Conservation (phyloP, 2,797 vertebrate species). For the Hypotaenidia philippensis region DNA sequence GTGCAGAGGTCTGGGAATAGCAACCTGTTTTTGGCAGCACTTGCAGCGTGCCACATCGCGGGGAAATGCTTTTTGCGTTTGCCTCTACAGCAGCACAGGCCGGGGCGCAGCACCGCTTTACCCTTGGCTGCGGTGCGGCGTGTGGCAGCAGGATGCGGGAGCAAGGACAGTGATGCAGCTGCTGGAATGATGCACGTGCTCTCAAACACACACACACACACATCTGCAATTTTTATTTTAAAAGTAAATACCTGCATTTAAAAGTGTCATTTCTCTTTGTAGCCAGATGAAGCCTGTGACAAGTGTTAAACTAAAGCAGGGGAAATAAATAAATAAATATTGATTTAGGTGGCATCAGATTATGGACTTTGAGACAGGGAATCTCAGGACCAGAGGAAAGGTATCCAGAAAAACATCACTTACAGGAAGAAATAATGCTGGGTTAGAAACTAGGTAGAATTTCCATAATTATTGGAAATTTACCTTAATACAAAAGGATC, state of each 20-base stretch:
- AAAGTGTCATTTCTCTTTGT: not conserved
- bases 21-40: not conserved
- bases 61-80: rapidly evolving
- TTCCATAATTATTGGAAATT: not conserved
- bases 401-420: not conserved
- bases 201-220: no score
- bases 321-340: not conserved
- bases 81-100: not conserved
- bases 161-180: rapidly evolving
- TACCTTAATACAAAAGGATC: not conserved
- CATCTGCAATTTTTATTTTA: not conserved
- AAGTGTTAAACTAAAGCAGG: not conserved
- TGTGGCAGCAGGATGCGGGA: not conserved
- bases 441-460: not conserved
- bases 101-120: not conserved
- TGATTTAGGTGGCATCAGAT: not conserved
- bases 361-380: not conserved
- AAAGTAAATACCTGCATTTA: no score
- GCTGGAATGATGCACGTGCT: rapidly evolving
- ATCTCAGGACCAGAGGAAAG: not conserved
- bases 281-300: not conserved
- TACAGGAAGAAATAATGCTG: not conserved
- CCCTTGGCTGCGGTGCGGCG: not conserved
- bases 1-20: constrained; percentile 45
- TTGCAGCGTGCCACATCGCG: not conserved